These are phyloP conservation scores for Stomorhina lunata DNA, from an alignment of 2,888 invertebrate species.

Conservation along the genomic window DNA sequence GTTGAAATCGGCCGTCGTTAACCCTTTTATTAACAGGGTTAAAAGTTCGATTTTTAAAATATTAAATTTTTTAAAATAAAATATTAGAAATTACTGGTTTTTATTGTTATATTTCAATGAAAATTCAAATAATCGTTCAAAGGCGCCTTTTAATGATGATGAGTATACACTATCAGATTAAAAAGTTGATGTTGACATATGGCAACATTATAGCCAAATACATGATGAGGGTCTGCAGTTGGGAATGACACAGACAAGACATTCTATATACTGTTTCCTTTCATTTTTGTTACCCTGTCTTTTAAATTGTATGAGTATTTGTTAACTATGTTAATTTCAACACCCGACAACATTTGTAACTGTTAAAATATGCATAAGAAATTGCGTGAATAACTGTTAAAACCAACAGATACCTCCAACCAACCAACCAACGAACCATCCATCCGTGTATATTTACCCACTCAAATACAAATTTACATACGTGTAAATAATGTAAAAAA, in stretches of 20 bases:
- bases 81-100: too few relatives aligned
- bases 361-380: slow-evolving; percentile 34
- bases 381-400: slow-evolving; percentile 41
- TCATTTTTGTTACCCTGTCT: not conserved
- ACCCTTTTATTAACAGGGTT: too few relatives aligned
- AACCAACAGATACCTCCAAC: not conserved
- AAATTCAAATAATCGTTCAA: too few relatives aligned
- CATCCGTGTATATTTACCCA: not conserved
- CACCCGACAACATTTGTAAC: slow-evolving; percentile 14
- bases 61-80: too few relatives aligned
- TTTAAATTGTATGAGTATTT: not conserved
- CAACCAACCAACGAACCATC: too few relatives aligned
- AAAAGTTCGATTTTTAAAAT: too few relatives aligned
- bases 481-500: slow-evolving; percentile 20
- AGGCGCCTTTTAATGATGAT: too few relatives aligned
- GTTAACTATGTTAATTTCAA: slow-evolving; percentile 54
- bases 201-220: too few relatives aligned
- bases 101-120: too few relatives aligned
- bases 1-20: too few relatives aligned
- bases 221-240: not conserved
- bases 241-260: not conserved
- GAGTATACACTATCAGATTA: too few relatives aligned
- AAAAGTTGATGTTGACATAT: too few relatives aligned
- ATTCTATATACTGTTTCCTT: not conserved
- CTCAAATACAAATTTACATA: not conserved